Evolutionary conservation across 2,888 invertebrate species (phyloP), one percentile per base, ranked within the genome.

Genomic region (Galeopsomyia nigrocyanea): DNA sequence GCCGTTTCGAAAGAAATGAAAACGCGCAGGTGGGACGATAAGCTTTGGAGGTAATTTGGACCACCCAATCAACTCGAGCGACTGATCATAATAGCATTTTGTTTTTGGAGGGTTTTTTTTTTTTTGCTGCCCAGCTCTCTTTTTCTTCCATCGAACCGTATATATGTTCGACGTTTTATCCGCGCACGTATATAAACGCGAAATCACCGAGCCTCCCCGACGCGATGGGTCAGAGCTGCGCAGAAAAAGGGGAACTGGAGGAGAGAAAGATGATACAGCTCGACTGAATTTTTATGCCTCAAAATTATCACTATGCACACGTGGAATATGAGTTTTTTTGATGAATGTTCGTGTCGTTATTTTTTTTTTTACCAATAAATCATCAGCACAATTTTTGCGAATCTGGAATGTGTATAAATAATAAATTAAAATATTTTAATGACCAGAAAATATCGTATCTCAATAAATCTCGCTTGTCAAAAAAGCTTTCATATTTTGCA

Each of bases 11-110:
- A 39, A 39, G 39, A 39, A 39, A 13, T 39, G 39, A 39, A 39
- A 39, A 39, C 21, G 50, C 17, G 61, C 65, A 74, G 53, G 72
- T 70, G 60, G 79, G 80, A 80, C 79, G 80, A 39, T 78, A 78
- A 81, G 79, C 76, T 39, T 26, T 26, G 5, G 75, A 76, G 78
- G 82, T 79, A 83, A 82, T 84, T 83, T 81, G 80, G 85, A 84
- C 85, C 85, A 85, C 84, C 84, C 84, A 82, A 75, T 75, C 74
- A 68, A 3, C 82, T 77, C 80, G 64, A 75, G 76, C 78, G 77
- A 79, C 82, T 82, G 81, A 84, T 84, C 84, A 80, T 81, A 84
- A 85, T 82, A 77, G 83, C 80, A 81, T 84, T 83, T 84, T 81
- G 81, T 84, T 83, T 39, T 84, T 80, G 71, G 75, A 26, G 75